Evolutionary conservation across 2,113 vertebrate species (phyloP).

Genomic region (Paraplagusia blochii): DNA sequence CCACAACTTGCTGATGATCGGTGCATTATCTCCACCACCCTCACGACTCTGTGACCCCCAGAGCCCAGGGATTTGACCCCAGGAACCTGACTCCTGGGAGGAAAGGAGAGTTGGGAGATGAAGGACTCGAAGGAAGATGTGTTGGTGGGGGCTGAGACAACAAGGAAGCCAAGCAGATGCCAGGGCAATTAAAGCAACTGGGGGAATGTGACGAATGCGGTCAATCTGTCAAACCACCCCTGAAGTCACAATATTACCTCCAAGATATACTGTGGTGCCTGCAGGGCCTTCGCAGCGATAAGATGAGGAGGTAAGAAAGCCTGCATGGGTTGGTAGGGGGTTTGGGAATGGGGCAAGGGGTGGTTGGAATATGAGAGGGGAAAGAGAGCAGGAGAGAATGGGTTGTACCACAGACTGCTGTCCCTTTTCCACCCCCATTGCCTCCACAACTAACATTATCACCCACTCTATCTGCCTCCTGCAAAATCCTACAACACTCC

Average conservation of each 20-base stretch:
- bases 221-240: conserved; percentile 78
- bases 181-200: conserved; percentile 75
- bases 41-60: conserved; percentile 66
- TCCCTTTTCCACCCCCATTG: conserved; percentile 28
- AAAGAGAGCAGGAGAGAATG: background rate
- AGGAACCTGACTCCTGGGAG: conserved; percentile 55
- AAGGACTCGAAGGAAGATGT: conserved; percentile 7
- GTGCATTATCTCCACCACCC: conserved; percentile 63
- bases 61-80: conserved; percentile 67
- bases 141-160: conserved; percentile 23
- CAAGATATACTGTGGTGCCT: conserved; percentile 77
- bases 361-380: background rate
- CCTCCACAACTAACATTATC: conserved; percentile 28
- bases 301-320: conserved; percentile 40
- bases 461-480: conserved; percentile 37
- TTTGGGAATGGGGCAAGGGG: conserved; percentile 1
- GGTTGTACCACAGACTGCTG: conserved; percentile 34
- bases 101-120: conserved; percentile 5
- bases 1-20: conserved; percentile 52
- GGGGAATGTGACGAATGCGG: conserved; percentile 80
- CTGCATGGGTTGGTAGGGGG: conserved; percentile 5
- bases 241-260: conserved; percentile 72
- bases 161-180: conserved; percentile 80
- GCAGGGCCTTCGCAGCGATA: conserved; percentile 59
- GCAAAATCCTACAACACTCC: conserved; percentile 37